Percentiles rank a stretch among this genome's conserved stretches.
Conservation (phyloP, 2,888 invertebrate species). For the Plagiodera versicolora region DNA sequence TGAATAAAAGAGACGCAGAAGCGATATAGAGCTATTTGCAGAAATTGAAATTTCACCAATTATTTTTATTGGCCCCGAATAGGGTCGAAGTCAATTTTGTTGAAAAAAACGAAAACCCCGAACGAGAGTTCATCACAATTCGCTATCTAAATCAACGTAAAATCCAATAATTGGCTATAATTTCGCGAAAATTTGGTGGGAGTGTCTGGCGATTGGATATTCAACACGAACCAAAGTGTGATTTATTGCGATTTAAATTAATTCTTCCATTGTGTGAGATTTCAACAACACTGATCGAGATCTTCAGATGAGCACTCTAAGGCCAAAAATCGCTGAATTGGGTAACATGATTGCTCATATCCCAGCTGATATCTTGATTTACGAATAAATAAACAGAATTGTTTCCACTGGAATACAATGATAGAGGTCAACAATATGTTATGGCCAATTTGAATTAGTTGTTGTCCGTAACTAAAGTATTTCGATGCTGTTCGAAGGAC, state of each 20-base stretch:
- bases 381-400: neutral
- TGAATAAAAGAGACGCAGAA: too few species aligned
- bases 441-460: slow-evolving; percentile 6
- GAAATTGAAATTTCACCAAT: too few species aligned
- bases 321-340: neutral
- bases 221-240: too few species aligned
- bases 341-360: neutral
- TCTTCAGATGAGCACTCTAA: slow-evolving; percentile 12
- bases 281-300: neutral
- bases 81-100: too few species aligned
- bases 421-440: slow-evolving; percentile 11
- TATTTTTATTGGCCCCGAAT: too few species aligned
- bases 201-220: too few species aligned
- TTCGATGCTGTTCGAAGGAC: neutral
- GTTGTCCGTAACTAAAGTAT: neutral
- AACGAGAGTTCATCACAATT: too few species aligned
- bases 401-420: neutral
- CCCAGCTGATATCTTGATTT: neutral
- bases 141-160: too few species aligned
- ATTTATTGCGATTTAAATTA: neutral
- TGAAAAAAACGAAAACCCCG: too few species aligned
- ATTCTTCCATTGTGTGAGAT: neutral
- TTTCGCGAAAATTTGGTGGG: too few species aligned
- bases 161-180: too few species aligned
- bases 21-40: too few species aligned